These are phyloP conservation scores for Caenorhabditis remanei DNA, from an alignment of 1,140 invertebrate species.

Conservation along the genomic window DNA sequence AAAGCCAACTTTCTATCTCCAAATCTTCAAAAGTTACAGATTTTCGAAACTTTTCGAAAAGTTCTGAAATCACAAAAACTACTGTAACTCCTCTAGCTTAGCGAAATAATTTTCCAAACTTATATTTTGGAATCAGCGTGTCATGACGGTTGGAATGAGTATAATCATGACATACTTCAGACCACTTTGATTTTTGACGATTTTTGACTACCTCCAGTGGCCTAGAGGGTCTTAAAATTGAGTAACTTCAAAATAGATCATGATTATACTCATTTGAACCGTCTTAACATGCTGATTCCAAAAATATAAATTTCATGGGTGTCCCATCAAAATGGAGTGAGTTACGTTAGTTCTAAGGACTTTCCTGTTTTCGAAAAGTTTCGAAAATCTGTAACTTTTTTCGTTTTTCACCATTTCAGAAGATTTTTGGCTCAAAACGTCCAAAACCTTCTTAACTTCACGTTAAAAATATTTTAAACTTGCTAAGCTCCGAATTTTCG, in stretches of 20 bases:
- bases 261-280: not conserved
- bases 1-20: too few relatives aligned
- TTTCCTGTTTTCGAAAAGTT: too few relatives aligned
- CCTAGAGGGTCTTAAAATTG: not conserved
- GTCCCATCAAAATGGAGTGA: too few relatives aligned
- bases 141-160: not conserved
- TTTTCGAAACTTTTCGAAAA: not conserved
- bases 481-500: too few relatives aligned
- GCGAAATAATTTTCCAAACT: too few relatives aligned
- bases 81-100: too few relatives aligned
- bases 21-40: too few relatives aligned
- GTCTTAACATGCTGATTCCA: not conserved
- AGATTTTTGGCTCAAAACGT: too few relatives aligned
- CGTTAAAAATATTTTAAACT: too few relatives aligned
- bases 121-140: not conserved
- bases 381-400: too few relatives aligned
- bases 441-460: too few relatives aligned
- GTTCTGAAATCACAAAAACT: not conserved
- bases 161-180: constrained; percentile 6
- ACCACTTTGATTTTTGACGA: not conserved
- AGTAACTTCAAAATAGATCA: not conserved
- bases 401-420: too few relatives aligned
- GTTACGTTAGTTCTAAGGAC: not conserved
- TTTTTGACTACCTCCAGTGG: not conserved
- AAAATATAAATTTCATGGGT: not conserved